Evolutionary conservation across 2,888 invertebrate genomes (phyloP).

Genomic region (Drosophila kokeensis): DNA sequence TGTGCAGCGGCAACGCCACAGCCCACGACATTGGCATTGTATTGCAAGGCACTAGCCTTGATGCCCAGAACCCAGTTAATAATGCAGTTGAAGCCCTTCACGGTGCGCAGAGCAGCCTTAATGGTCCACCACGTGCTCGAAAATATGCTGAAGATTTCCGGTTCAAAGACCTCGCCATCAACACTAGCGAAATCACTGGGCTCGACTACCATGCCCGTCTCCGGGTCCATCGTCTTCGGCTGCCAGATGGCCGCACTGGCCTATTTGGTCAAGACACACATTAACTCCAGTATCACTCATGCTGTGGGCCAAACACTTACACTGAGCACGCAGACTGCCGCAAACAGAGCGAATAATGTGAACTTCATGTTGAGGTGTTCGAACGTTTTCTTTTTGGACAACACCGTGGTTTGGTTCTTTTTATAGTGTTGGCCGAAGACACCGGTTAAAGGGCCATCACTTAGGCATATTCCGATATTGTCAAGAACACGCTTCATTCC

Average conservation of each 20-base stretch:
- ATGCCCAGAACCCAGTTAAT: constrained; percentile 65
- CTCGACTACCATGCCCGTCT: constrained; percentile 12
- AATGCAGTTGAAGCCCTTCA: constrained; percentile 76
- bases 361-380: constrained; percentile 64
- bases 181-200: constrained; percentile 26
- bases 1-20: constrained; percentile 63
- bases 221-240: constrained; percentile 22
- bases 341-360: constrained; percentile 55
- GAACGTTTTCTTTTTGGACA: constrained; percentile 26
- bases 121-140: constrained; percentile 30
- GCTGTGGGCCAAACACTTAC: constrained; percentile 37
- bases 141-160: constrained; percentile 26
- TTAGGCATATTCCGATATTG: constrained; percentile 17
- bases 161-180: constrained; percentile 20
- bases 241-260: constrained; percentile 46
- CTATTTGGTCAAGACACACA: constrained; percentile 22
- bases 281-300: neutral
- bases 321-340: constrained; percentile 58
- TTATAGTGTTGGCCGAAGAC: constrained; percentile 25
- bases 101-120: constrained; percentile 47
- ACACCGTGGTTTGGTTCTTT: neutral
- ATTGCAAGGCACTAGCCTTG: constrained; percentile 51
- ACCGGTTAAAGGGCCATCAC: neutral
- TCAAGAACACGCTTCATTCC: neutral
- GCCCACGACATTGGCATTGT: constrained; percentile 40